A percentile compares a stretch with the other conserved stretches of the same genome.
phyloP scores from a whole-genome alignment of 2,113 vertebrate species.

The Numida meleagris region DNA sequence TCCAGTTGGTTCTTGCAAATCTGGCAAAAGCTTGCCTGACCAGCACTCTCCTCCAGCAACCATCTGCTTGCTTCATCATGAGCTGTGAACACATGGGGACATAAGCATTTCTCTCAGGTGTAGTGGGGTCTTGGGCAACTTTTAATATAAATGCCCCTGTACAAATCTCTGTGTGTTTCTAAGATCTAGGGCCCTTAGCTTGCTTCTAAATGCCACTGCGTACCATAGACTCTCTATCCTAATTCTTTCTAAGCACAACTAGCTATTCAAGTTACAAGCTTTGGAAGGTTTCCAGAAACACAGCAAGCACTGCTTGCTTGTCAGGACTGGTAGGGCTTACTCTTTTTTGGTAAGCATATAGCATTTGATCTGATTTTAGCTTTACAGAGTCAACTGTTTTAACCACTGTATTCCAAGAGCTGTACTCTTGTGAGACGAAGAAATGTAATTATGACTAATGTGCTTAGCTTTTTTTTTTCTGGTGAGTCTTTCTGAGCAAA shows the following conservation, averaged over 20 bases:
- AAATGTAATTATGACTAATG: background rate
- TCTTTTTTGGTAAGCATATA: background rate
- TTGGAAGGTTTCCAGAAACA: conserved; percentile 13
- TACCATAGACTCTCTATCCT: background rate
- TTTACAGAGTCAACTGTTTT: background rate
- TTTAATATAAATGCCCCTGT: background rate
- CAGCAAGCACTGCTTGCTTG: background rate
- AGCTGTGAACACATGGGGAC: background rate
- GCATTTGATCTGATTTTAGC: background rate
- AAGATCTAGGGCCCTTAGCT: background rate
- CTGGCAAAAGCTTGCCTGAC: background rate
- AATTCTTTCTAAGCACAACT: conserved; percentile 13
- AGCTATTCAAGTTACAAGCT: background rate
- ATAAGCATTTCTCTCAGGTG: background rate
- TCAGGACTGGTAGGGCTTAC: background rate
- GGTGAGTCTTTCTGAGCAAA: background rate
- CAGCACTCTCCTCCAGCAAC: background rate
- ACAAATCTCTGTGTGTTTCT: rapidly evolving
- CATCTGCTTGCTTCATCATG: background rate
- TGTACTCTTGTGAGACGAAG: background rate
- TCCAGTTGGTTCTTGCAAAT: background rate
- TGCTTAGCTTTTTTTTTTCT: background rate
- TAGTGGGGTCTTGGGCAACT: background rate
- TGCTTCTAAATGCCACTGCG: background rate
- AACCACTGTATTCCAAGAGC: background rate